Base-by-base conservation (phyloP, 2,888 invertebrate species). In the Scaptomyza caliginosa region DNA sequence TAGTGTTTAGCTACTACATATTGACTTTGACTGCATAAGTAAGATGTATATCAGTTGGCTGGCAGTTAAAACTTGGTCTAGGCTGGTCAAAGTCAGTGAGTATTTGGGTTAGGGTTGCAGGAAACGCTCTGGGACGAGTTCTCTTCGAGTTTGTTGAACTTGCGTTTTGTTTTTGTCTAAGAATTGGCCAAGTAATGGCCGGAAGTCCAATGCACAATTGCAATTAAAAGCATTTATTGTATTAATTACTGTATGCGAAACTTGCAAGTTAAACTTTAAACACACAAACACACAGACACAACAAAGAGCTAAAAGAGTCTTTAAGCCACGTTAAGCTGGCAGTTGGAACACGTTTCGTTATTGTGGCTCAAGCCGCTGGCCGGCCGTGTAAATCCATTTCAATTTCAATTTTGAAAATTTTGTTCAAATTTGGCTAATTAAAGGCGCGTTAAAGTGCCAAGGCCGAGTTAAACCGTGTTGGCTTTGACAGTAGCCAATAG, bases 391-490 rank as follows among this genome's bases (percentile, higher is more conserved):
- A 56, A 24, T 56, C 36, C 26, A 65, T 65, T 52, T 38, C 24
- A 59, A 64, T 50, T 73, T 42, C 54, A 51, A 68, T 34, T 24
- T 63, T 75, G 24, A 42, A 69, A 66, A 80, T 83, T 83, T 34
- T 34, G 34, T 80, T 83, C 55, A 82, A 68, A 70, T 88, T 88
- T 87, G 86, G 82, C 88, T 88, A 83, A 88, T 83, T 87, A 83
- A 88, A 87, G 65, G 62, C 66, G 73, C 62, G 85, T 85, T 85
- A 82, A 85, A 77, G 75, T 67, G 71, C 67, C 84, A 88, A 88
- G 28, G 23, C 19, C 59, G 30, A 48, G 62, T 56, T 60, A 48
- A 63, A 45, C 60, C n/a, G n/a, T n/a, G 59, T 77, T 74, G 77
- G 79, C 87, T 82, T 87, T 87, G 88, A 86, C 88, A 83, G 88